Conservation (phyloP, 2,888 invertebrate species). For the Agrilus biguttatus region DNA sequence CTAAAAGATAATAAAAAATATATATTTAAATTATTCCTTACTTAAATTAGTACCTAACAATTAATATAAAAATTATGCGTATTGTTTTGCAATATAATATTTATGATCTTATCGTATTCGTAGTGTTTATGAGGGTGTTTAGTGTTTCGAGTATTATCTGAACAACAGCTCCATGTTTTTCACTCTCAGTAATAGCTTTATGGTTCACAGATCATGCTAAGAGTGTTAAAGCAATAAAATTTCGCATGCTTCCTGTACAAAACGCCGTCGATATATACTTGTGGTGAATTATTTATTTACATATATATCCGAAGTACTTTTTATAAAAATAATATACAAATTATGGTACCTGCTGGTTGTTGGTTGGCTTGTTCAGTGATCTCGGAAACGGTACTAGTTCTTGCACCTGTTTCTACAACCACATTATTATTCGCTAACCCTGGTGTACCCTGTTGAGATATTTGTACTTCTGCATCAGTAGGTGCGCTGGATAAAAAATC, state of each 20-base stretch:
- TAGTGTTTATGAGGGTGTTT: too few relatives aligned
- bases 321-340: conserved; percentile 6
- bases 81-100: too few relatives aligned
- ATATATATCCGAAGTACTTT: background rate
- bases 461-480: conserved; percentile 26
- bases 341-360: conserved; percentile 25
- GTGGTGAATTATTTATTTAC: too few relatives aligned
- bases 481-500: conserved; percentile 71
- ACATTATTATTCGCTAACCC: conserved; percentile 20
- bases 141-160: background rate
- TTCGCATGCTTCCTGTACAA: too few relatives aligned
- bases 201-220: too few relatives aligned
- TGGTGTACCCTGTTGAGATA: conserved; percentile 16
- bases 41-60: too few relatives aligned
- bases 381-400: conserved; percentile 10
- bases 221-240: too few relatives aligned
- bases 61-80: too few relatives aligned
- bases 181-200: too few relatives aligned
- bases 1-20: conserved; percentile 18
- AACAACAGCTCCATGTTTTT: too few relatives aligned
- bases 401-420: conserved; percentile 21
- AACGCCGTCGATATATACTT: too few relatives aligned
- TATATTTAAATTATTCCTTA: conserved; percentile 10
- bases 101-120: too few relatives aligned
- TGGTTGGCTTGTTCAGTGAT: conserved; percentile 14